Conservation (phyloP, 2,113 vertebrate species). For the Promerops cafer region DNA sequence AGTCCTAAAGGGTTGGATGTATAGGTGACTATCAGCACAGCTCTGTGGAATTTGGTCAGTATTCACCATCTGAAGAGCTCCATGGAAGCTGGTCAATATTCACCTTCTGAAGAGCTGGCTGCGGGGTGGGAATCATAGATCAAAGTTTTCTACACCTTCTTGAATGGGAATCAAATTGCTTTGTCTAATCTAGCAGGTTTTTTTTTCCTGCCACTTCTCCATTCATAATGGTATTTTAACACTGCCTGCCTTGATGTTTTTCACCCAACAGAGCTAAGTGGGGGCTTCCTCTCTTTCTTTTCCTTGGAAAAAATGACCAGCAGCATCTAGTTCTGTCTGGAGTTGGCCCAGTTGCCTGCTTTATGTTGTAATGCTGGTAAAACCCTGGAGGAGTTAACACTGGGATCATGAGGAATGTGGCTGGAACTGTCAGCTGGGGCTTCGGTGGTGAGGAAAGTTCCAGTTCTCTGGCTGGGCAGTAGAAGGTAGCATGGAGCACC, state of each 20-base stretch:
- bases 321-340: neutral
- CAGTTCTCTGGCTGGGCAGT: neutral
- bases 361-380: neutral
- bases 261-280: neutral
- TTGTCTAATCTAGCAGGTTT: neutral
- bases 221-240: neutral
- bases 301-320: neutral
- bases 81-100: neutral
- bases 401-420: neutral
- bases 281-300: neutral
- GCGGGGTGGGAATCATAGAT: neutral
- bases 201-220: neutral
- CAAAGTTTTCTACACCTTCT: neutral
- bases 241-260: neutral
- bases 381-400: neutral
- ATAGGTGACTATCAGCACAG: neutral
- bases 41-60: fast-evolving
- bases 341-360: neutral
- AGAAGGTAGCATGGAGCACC: neutral
- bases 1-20: neutral
- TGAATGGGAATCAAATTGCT: neutral
- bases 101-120: neutral
- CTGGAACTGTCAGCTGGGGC: neutral
- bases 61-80: neutral
- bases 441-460: neutral